Evolutionary conservation across 2,113 vertebrate species (phyloP).

Genomic region (Triplophysa siluroides): DNA sequence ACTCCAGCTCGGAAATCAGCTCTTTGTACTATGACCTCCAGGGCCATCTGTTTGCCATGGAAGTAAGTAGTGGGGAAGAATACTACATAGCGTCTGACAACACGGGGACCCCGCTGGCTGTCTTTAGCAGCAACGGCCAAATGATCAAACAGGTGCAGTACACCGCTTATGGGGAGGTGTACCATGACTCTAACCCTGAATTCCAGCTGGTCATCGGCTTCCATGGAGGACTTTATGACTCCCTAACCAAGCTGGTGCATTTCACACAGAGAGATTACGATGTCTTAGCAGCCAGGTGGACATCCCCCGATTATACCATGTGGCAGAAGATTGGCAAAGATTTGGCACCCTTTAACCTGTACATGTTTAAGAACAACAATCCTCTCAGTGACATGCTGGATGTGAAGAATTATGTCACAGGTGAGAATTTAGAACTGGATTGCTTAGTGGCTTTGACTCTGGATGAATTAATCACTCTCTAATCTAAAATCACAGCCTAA

Average conservation of each 20-base stretch:
- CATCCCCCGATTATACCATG: conserved; percentile 92
- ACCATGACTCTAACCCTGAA: conserved; percentile 95
- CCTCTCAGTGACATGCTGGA: conserved; percentile 97
- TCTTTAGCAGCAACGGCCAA: conserved; percentile 97
- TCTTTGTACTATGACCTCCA: conserved; percentile 97
- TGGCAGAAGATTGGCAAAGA: conserved; percentile 96
- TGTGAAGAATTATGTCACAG: conserved; percentile 97
- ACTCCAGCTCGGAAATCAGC: conserved; percentile 96
- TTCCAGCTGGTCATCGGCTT: conserved; percentile 97
- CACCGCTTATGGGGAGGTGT: conserved; percentile 96
- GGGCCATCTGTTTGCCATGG: conserved; percentile 98
- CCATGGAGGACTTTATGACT: conserved; percentile 95
- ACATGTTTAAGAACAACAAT: conserved; percentile 99
- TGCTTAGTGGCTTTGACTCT: neutral
- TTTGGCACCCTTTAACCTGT: conserved; percentile 92
- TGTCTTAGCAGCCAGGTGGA: conserved; percentile 95
- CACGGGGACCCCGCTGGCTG: conserved; percentile 92
- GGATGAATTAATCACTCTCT: neutral
- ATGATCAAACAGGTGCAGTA: conserved; percentile 99
- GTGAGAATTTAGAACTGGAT: conserved; percentile 62
- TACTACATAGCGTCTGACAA: conserved; percentile 97
- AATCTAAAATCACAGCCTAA: conserved; percentile 28
- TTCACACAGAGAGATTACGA: conserved; percentile 98
- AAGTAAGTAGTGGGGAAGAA: conserved; percentile 97
- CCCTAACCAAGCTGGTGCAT: conserved; percentile 94